Percentiles rank a stretch among this genome's conserved stretches.
phyloP scores from a whole-genome alignment of 2,888 invertebrate species.

The Sceliomorpha sp. region DNA sequence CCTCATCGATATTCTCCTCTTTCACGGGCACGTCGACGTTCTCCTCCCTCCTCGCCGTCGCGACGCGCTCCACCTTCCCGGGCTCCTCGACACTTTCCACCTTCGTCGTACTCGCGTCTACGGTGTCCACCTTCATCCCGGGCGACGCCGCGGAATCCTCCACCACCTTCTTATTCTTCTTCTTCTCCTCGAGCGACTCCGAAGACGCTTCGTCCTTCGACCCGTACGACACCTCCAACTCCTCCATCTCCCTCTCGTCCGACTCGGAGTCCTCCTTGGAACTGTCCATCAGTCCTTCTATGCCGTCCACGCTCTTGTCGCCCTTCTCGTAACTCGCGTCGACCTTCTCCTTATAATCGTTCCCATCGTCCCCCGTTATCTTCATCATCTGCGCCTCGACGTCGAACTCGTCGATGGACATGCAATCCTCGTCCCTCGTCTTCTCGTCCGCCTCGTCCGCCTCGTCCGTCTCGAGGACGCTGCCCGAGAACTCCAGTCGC shows the following conservation, averaged over 20 bases:
- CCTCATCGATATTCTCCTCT: too few species aligned
- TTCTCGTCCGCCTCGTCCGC: conserved; percentile 63
- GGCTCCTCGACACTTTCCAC: too few species aligned
- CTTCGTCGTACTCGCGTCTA: too few species aligned
- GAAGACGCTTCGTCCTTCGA: too few species aligned
- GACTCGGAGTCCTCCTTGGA: conserved; percentile 76
- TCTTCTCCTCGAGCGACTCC: too few species aligned
- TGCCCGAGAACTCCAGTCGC: conserved; percentile 79
- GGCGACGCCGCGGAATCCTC: too few species aligned
- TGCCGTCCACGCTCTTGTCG: conserved; percentile 75
- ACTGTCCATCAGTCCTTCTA: conserved; percentile 77
- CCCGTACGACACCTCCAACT: too few species aligned
- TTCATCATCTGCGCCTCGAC: conserved; percentile 78
- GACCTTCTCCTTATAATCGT: conserved; percentile 75
- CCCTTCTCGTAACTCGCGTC: conserved; percentile 70
- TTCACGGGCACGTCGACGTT: too few species aligned
- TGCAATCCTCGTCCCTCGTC: conserved; percentile 61
- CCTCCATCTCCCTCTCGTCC: conserved; percentile 66
- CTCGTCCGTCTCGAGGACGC: conserved; percentile 64
- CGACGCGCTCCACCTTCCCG: too few species aligned
- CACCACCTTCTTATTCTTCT: too few species aligned
- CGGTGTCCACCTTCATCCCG: too few species aligned
- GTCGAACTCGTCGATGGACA: conserved; percentile 76
- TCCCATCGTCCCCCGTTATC: conserved; percentile 76
- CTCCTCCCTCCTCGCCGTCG: too few species aligned